phyloP scores from a whole-genome alignment of 2,888 invertebrate species.

The Eupithecia subumbrata region DNA sequence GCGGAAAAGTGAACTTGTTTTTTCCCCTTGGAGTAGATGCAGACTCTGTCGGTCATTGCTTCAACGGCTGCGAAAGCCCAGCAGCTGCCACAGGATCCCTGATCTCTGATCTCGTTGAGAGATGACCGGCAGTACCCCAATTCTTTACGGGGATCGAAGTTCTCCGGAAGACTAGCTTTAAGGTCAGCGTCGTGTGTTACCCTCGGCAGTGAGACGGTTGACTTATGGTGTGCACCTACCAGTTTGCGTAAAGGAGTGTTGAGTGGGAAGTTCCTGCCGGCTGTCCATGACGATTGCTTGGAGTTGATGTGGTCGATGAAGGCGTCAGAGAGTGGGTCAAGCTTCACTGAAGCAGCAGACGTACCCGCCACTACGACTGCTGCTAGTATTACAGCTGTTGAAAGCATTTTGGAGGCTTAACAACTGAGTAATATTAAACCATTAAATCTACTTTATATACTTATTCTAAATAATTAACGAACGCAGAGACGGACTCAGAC shows the following conservation, averaged over 20 bases:
- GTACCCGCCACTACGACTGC: background rate
- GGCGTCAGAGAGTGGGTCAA: constrained; percentile 85
- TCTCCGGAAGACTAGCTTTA: constrained; percentile 85
- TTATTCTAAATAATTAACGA: background rate
- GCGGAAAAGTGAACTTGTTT: constrained; percentile 90
- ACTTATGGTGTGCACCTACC: constrained; percentile 87
- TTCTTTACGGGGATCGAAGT: constrained; percentile 90
- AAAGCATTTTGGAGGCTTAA: background rate
- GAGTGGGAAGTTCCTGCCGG: constrained; percentile 89
- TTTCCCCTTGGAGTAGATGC: constrained; percentile 90
- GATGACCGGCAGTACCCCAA: constrained; percentile 95
- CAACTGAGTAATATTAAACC: background rate
- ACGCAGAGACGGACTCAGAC: background rate
- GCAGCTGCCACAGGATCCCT: constrained; percentile 95
- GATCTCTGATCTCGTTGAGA: constrained; percentile 91
- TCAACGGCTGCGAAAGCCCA: constrained; percentile 93
- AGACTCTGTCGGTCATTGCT: constrained; percentile 88
- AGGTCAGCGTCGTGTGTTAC: constrained; percentile 61
- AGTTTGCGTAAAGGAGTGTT: constrained; percentile 84
- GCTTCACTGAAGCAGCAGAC: constrained; percentile 30
- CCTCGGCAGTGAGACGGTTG: constrained; percentile 25
- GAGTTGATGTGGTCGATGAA: constrained; percentile 88
- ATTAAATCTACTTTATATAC: background rate
- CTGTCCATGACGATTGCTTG: constrained; percentile 88
- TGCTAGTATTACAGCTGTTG: background rate